Conservation (phyloP, 2,888 invertebrate species). For the Mythimna albipuncta region DNA sequence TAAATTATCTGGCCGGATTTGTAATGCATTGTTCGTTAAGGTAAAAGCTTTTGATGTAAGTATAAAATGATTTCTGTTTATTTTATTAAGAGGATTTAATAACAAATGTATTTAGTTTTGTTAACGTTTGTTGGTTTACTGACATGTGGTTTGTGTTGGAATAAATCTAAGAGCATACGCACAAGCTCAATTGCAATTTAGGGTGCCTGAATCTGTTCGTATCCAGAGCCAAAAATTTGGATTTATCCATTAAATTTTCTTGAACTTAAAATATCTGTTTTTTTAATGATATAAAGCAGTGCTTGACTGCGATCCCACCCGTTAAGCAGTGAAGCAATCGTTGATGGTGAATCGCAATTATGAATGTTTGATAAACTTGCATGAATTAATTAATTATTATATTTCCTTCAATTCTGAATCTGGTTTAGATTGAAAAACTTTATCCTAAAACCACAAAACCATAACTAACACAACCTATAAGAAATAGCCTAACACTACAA, state of each 20-base stretch:
- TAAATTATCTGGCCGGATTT: constrained; percentile 36
- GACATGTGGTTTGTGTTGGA: constrained; percentile 18
- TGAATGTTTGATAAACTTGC: too few species aligned
- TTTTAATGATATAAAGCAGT: too few species aligned
- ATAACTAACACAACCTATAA: constrained; percentile 24
- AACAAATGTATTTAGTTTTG: constrained; percentile 9
- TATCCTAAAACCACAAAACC: constrained; percentile 13
- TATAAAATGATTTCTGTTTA: constrained; percentile 15
- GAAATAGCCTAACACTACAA: constrained; percentile 50
- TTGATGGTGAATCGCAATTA: too few species aligned
- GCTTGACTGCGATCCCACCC: too few species aligned
- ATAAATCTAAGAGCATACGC: not conserved
- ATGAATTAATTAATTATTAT: not conserved
- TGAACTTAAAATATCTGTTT: not conserved
- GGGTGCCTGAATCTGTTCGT: not conserved
- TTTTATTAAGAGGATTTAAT: constrained; percentile 2
- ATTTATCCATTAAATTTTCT: not conserved
- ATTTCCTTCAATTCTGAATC: not conserved
- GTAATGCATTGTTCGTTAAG: constrained; percentile 30
- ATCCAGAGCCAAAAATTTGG: too few species aligned
- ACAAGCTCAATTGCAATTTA: not conserved
- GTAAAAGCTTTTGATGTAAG: constrained; percentile 23
- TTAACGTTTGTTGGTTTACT: constrained; percentile 17
- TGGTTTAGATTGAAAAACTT: not conserved
- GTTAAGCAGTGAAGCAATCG: too few species aligned